A percentile compares a stretch with the other conserved stretches of the same genome.
Evolutionary conservation across 2,888 invertebrate genomes (phyloP).

Genomic region (Drosophila phalerata): DNA sequence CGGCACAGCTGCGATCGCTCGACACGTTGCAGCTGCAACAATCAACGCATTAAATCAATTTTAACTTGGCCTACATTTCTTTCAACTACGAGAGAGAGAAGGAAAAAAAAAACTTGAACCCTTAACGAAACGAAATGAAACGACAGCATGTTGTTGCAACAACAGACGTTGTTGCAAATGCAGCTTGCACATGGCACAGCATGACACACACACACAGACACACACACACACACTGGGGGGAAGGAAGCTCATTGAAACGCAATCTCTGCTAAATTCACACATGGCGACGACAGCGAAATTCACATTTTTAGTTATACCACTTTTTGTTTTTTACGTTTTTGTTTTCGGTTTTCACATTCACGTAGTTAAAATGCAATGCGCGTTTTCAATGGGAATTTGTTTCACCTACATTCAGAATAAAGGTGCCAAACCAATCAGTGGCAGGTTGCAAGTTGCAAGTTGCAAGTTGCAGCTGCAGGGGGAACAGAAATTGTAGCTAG

Average conservation of each 20-base stretch:
- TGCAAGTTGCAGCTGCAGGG: conserved; percentile 18
- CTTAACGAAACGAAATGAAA: conserved; percentile 44
- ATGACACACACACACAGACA: conserved; percentile 16
- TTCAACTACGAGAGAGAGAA: background rate
- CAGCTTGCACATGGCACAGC: conserved; percentile 62
- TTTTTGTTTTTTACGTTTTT: conserved; percentile 13
- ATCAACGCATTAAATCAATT: conserved; percentile 82
- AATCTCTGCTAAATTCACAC: conserved; percentile 49
- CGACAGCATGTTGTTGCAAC: conserved; percentile 9
- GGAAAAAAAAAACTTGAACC: conserved; percentile 48
- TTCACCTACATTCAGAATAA: conserved; percentile 46
- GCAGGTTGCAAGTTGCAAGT: conserved; percentile 23
- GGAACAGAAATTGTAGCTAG: conserved; percentile 1
- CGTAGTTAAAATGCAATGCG: conserved; percentile 41
- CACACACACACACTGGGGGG: background rate
- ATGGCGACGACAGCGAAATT: conserved; percentile 42
- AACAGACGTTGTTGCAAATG: conserved; percentile 36
- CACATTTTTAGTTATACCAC: conserved; percentile 36
- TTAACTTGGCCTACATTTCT: conserved; percentile 83
- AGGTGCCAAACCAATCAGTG: conserved; percentile 24
- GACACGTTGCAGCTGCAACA: conserved; percentile 58
- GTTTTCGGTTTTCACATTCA: conserved; percentile 7
- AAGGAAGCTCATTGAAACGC: conserved; percentile 51
- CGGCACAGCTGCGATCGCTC: conserved; percentile 51
- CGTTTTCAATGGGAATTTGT: conserved; percentile 45